phyloP scores from a whole-genome alignment of 2,113 vertebrate genomes.

The Halcyon malimbica region DNA sequence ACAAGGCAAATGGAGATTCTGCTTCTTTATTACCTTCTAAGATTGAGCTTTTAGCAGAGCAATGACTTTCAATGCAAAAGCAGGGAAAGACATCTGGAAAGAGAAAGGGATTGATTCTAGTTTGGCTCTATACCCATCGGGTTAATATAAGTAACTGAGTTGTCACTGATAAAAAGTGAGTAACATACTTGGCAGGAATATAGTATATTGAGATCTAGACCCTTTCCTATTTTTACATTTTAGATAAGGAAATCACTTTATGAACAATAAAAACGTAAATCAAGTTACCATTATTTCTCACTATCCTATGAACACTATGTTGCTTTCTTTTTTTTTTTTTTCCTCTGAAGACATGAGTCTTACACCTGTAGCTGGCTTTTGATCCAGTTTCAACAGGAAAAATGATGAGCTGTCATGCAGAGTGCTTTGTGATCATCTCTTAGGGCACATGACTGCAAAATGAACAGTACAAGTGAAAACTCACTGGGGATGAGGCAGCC shows the following conservation, averaged over 20 bases:
- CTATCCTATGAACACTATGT: not conserved
- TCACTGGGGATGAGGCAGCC: fast-evolving
- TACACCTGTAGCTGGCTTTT: not conserved
- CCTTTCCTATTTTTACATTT: not conserved
- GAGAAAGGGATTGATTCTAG: not conserved
- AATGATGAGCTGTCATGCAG: fast-evolving
- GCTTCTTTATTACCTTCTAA: not conserved
- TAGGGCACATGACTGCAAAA: not conserved
- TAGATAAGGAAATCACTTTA: not conserved
- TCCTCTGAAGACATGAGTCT: not conserved
- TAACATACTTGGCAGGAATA: not conserved
- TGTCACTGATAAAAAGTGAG: not conserved
- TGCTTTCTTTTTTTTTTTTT: not conserved
- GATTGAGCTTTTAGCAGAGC: not conserved
- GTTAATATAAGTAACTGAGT: not conserved
- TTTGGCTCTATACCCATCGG: not conserved
- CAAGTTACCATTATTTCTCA: not conserved
- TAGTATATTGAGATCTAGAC: not conserved
- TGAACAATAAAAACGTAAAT: not conserved
- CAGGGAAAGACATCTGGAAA: not conserved
- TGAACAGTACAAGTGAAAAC: not conserved
- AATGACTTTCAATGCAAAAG: not conserved
- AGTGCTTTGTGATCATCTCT: not conserved
- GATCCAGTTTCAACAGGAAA: not conserved
- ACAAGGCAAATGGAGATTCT: not conserved